These are phyloP conservation scores for Protobothrops mucrosquamatus DNA, from an alignment of 2,113 vertebrate genomes.

Conservation along the genomic window DNA sequence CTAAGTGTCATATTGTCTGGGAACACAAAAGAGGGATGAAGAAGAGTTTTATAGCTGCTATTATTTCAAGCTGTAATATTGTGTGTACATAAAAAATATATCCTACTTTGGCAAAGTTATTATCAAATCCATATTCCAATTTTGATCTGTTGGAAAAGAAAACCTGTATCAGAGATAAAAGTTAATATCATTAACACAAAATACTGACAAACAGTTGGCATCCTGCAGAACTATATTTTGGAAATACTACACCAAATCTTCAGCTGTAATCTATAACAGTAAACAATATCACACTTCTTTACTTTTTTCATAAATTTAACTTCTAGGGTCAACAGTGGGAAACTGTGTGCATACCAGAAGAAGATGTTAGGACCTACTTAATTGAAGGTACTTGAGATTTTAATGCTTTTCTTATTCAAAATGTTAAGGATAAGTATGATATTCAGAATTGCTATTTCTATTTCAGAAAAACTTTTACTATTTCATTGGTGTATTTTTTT, in stretches of 20 bases:
- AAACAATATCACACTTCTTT: background rate
- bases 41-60: background rate
- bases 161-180: too few relatives aligned
- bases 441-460: background rate
- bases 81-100: background rate
- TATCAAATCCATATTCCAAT: background rate
- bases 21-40: background rate
- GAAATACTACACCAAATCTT: background rate
- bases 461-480: background rate
- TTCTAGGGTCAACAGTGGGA: slow-evolving; percentile 88
- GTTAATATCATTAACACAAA: background rate
- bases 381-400: slow-evolving; percentile 78
- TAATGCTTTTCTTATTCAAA: background rate
- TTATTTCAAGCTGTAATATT: background rate
- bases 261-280: background rate
- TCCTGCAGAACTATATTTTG: background rate
- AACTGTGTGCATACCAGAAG: slow-evolving; percentile 82
- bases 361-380: slow-evolving; percentile 80
- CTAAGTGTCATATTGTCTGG: background rate
- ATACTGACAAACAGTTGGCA: background rate
- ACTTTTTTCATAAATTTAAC: slow-evolving; percentile 20
- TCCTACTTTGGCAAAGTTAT: background rate
- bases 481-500: background rate
- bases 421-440: background rate
- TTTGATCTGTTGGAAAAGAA: too few relatives aligned